Percentiles rank a stretch among this genome's conserved stretches.
These are phyloP conservation scores for Entomobrya multifasciata DNA, from an alignment of 2,888 invertebrate genomes.

Conservation along the genomic window DNA sequence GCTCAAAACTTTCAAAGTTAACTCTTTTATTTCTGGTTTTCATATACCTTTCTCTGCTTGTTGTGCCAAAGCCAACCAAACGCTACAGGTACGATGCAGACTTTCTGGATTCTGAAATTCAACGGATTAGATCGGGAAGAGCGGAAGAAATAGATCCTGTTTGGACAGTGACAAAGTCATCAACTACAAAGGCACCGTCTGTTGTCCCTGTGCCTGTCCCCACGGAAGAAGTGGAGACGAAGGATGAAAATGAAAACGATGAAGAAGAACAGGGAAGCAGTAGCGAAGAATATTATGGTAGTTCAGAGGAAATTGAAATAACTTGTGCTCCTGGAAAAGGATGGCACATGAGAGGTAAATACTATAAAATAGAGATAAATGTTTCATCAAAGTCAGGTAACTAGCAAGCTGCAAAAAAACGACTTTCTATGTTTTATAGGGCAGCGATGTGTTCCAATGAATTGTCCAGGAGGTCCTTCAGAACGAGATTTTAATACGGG, in stretches of 20 bases:
- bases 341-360: conserved; percentile 64
- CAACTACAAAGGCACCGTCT: not conserved
- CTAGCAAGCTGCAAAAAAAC: too few species aligned
- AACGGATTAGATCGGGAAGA: conserved; percentile 64
- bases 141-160: conserved; percentile 53
- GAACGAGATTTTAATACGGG: conserved; percentile 73
- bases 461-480: conserved; percentile 71
- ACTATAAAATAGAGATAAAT: too few species aligned
- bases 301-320: conserved; percentile 68
- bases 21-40: conserved; percentile 19
- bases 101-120: conserved; percentile 71
- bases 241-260: not conserved
- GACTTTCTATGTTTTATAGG: conserved; percentile 46
- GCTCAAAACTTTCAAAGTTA: too few species aligned
- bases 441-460: conserved; percentile 64
- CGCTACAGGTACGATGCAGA: conserved; percentile 69
- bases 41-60: not conserved
- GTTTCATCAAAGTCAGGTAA: not conserved
- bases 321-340: conserved; percentile 71
- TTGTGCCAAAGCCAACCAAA: conserved; percentile 48
- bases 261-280: conserved; percentile 31
- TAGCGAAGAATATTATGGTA: conserved; percentile 35
- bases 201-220: too few species aligned
- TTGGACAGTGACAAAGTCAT: conserved; percentile 40
- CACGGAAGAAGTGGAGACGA: too few species aligned